These are phyloP conservation scores for Otis tarda DNA, from an alignment of 2,113 vertebrate species.

Conservation along the genomic window DNA sequence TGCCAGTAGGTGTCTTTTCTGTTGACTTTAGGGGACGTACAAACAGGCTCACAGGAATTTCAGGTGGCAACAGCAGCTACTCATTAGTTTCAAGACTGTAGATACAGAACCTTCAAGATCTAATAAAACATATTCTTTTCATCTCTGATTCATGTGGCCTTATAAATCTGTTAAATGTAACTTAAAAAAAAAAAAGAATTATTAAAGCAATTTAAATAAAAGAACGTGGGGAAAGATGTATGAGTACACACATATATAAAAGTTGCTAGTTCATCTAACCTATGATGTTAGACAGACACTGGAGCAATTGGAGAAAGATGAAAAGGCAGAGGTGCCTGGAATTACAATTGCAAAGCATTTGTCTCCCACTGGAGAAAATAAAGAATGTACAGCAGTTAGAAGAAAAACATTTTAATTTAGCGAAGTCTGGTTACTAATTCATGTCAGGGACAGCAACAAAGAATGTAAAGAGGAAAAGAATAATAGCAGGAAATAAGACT, in stretches of 20 bases:
- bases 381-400: not conserved
- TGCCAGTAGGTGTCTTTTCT: not conserved
- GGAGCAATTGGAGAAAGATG: not conserved
- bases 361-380: not conserved
- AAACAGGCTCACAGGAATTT: not conserved
- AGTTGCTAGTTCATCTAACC: not conserved
- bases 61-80: not conserved
- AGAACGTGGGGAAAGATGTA: not conserved
- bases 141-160: not conserved
- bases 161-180: not conserved
- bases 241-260: not conserved
- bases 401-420: not conserved
- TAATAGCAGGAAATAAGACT: not conserved
- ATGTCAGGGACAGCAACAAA: not conserved
- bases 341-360: not conserved
- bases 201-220: not conserved
- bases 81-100: not conserved
- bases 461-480: not conserved
- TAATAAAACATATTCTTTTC: not conserved
- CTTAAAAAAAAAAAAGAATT: not conserved
- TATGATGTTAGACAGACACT: not conserved
- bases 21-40: not conserved
- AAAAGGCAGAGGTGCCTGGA: not conserved
- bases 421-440: not conserved
- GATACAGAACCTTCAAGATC: not conserved